Evolutionary conservation across 2,113 vertebrate genomes (phyloP), one percentile per base, ranked within the genome.

Genomic region (Misgurnus anguillicaudatus): DNA sequence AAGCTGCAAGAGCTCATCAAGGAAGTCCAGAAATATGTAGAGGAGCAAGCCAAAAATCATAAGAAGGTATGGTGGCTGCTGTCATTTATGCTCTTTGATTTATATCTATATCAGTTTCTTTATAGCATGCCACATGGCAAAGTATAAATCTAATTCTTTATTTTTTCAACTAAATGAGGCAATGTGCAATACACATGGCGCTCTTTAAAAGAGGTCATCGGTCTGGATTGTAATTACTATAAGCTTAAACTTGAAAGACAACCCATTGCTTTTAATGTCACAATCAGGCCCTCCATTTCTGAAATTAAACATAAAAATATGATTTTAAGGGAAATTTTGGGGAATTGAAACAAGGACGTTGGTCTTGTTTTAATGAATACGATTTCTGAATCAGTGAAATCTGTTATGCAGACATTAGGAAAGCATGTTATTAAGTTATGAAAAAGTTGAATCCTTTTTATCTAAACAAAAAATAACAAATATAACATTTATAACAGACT

Each of bases 1-100:
- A 96, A 97, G 85, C 92, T 99, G 64, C 97, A 98, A 83, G 97
- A 99, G 16, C 93, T 99, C 81, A 98, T 98, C 87, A 99, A 97
- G 85, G 97, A 99, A 87, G 96, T 98, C 78, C 97, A 99, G 82
- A 98, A 97, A 77, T 99, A 99, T 75, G 95, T 96, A 81, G 98
- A 99, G 72, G 97, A 99, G 75, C 96, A 98, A 89, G 93, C 96
- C 86, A 99, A 98, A 90, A 90, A 95, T 80, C 97, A 98, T 89
- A 99, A 99, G 88, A 99, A 99, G 96, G 83, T 84, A 79, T 62
- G 47, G 19, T 21, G 45, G 11, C 61, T 81, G 63, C 19, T 58
- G 41, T 73, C 55, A 73, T 60, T 38, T 73, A 41, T 73, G 53
- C 38, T 21, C 39, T 47, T 45, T 75, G 72, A 75, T 75, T 75